Evolutionary conservation across 2,888 invertebrate species (phyloP).

Genomic region (Carcina quercana): DNA sequence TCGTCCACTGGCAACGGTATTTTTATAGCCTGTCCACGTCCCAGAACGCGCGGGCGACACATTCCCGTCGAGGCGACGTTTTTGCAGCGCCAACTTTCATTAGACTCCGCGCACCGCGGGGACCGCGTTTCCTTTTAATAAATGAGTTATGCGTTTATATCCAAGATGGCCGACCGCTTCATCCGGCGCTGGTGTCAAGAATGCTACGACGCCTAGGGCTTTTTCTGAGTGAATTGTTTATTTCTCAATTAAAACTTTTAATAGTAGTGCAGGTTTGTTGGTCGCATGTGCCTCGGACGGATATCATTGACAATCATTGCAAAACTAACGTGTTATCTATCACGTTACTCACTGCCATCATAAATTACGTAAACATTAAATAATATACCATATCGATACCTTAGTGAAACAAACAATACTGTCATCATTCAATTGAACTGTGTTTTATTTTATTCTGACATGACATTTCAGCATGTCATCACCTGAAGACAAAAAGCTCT

Average conservation of each 20-base stretch:
- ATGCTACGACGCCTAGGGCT: constrained; percentile 39
- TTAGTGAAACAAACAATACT: too few species aligned
- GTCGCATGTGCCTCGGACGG: too few species aligned
- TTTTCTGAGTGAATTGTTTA: constrained; percentile 26
- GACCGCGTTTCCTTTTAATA: constrained; percentile 66
- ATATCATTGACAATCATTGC: too few species aligned
- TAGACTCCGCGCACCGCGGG: constrained; percentile 59
- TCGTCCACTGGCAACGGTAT: constrained; percentile 58
- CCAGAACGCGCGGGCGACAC: constrained; percentile 67
- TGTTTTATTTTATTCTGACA: too few species aligned
- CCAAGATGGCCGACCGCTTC: constrained; percentile 55
- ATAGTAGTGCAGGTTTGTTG: too few species aligned
- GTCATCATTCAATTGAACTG: too few species aligned
- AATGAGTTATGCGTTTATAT: constrained; percentile 68
- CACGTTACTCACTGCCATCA: too few species aligned
- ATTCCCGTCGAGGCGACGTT: constrained; percentile 65
- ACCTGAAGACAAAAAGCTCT: not conserved
- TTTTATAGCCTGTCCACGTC: constrained; percentile 69
- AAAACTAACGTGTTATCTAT: too few species aligned
- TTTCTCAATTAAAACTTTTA: too few species aligned
- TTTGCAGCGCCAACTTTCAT: constrained; percentile 69
- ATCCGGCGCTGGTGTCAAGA: constrained; percentile 50
- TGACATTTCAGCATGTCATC: constrained; percentile 15
- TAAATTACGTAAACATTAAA: too few species aligned
- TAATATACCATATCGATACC: too few species aligned